Evolutionary conservation across 1,140 invertebrate species (phyloP), one percentile per base, ranked within the genome.

Genomic region (Drosophila tropicalis): DNA sequence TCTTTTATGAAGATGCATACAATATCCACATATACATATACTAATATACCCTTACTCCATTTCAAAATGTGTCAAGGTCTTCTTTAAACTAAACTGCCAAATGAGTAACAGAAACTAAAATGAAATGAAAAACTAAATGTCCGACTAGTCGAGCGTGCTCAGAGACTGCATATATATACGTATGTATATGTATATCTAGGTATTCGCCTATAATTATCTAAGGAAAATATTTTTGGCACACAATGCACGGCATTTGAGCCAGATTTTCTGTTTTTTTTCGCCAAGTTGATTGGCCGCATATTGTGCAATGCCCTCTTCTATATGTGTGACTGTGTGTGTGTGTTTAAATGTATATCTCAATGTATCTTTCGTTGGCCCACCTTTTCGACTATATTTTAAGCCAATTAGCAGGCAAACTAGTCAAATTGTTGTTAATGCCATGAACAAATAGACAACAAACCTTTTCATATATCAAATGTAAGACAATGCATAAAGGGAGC

Each of bases 21-120:
- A 70, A 83, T 79, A 69, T 41, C 57, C 41, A 67, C 64, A 54
- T 40, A 75, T 29, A 67, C 64, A 54, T 40, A 75, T 29, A 29
- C 29, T 29, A 67, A 76, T 44, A 67, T 12, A 76, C 44, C 44
- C 36, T 39, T 39, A 65, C 62, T 71, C 44, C 70, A 58, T 55
- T 57, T 67, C 85, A 89, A 84, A 84, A 89, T 89, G 80, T 89
- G 84, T 89, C 84, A 89, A 89, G 84, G 84, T 75, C 84, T 76
- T 58, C 75, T 89, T 84, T 89, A 89, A 89, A 89, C 80, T 89
- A 89, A 89, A 84, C 84, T 76, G 74, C 73, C 64, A 75, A 89
- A 89, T 79, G 79, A 77, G 72, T 67, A 56, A 79, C 75, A 82
- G 75, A 79, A 58, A 71, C 66, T 36, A 75, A 62, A 76, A 76